These are phyloP conservation scores for Cydia strobilella DNA, from an alignment of 1,140 invertebrate genomes.

Conservation along the genomic window DNA sequence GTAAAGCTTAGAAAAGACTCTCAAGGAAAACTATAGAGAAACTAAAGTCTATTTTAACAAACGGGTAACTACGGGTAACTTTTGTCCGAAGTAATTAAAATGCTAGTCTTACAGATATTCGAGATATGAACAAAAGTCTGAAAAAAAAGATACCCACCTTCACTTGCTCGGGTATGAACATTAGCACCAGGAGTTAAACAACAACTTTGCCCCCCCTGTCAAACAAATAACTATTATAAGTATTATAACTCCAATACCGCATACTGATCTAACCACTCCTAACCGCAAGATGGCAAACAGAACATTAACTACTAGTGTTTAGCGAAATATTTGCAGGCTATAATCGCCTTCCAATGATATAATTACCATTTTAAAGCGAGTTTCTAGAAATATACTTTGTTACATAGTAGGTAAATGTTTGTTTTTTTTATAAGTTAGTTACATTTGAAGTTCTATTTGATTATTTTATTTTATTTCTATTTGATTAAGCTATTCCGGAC, in stretches of 20 bases:
- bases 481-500: neutral
- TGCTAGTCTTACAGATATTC: too few relatives aligned
- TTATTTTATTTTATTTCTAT: too few relatives aligned
- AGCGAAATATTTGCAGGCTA: neutral
- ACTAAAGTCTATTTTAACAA: too few relatives aligned
- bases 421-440: neutral
- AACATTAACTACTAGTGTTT: neutral
- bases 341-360: neutral
- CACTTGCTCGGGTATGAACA: too few relatives aligned
- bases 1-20: too few relatives aligned
- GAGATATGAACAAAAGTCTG: too few relatives aligned
- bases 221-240: neutral
- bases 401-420: slow-evolving; percentile 4
- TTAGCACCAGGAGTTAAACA: too few relatives aligned
- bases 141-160: too few relatives aligned
- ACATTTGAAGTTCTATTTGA: neutral
- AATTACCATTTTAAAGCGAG: slow-evolving; percentile 3
- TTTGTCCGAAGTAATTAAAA: too few relatives aligned
- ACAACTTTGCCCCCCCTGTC: too few relatives aligned
- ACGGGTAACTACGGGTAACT: too few relatives aligned
- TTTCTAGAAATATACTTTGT: neutral
- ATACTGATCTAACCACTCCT: neutral
- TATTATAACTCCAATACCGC: neutral
- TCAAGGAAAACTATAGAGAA: too few relatives aligned
- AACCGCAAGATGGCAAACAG: slow-evolving; percentile 6